Conservation (phyloP, 2,113 vertebrate genomes). For the Campylorhamphus procurvoides region DNA sequence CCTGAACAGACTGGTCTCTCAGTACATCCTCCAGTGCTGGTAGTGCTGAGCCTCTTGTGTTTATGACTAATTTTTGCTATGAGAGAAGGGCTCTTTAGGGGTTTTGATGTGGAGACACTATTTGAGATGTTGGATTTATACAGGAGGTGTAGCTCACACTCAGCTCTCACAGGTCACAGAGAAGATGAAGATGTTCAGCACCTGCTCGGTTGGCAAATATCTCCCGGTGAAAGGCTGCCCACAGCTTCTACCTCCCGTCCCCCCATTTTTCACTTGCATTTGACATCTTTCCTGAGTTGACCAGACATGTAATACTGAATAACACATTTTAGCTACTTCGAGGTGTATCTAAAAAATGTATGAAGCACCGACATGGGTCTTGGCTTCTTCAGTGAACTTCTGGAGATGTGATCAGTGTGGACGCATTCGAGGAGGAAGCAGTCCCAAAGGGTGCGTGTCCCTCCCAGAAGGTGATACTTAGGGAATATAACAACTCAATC, state of each 20-base stretch:
- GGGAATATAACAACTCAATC: neutral
- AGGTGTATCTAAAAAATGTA: constrained; percentile 24
- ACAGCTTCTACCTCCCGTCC: neutral
- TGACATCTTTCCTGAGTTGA: constrained; percentile 27
- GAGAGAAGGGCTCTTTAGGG: neutral
- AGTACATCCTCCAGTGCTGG: neutral
- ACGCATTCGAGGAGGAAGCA: neutral
- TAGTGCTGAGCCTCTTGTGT: neutral
- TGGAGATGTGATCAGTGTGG: neutral
- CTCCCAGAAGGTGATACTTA: neutral
- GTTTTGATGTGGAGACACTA: neutral
- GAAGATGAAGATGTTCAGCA: neutral
- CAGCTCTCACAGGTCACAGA: neutral
- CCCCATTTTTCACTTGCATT: neutral
- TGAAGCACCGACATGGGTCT: neutral
- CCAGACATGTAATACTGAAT: neutral
- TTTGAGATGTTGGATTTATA: neutral
- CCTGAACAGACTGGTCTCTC: neutral
- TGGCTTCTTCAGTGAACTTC: constrained; percentile 5
- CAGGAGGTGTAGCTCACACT: neutral
- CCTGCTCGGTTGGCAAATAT: neutral
- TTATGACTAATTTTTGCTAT: neutral
- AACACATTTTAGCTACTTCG: constrained; percentile 18
- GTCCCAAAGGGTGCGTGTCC: neutral
- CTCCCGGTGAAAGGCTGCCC: neutral